phyloP scores from a whole-genome alignment of 2,113 vertebrate genomes.

The Nematolebias whitei region DNA sequence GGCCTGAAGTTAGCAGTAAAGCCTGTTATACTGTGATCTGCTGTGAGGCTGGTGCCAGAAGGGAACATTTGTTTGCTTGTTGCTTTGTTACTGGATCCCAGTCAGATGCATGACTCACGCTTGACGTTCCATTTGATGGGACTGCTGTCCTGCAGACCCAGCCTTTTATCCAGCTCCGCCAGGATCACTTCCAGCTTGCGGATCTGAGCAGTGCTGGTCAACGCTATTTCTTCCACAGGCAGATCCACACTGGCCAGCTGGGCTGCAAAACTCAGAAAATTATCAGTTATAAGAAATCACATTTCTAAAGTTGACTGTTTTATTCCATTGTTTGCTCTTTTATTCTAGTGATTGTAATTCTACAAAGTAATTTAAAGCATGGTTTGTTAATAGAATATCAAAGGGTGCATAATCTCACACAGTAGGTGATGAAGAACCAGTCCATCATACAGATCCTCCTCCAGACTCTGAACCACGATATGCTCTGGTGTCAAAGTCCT shows the following conservation, averaged over 20 bases:
- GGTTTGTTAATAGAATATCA: conserved; percentile 20
- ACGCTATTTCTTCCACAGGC: conserved; percentile 84
- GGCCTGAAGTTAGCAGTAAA: conserved; percentile 35
- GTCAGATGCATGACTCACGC: conserved; percentile 77
- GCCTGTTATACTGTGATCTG: conserved; percentile 23
- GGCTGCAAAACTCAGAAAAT: conserved; percentile 68
- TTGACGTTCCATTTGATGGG: conserved; percentile 84
- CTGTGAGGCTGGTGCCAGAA: conserved; percentile 23
- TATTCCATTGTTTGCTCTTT: background rate
- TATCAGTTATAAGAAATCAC: background rate
- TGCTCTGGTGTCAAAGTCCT: conserved; percentile 84
- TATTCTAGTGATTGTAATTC: conserved; percentile 8
- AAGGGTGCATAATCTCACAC: conserved; percentile 77
- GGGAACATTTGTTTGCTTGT: conserved; percentile 56
- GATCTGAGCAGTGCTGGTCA: conserved; percentile 82
- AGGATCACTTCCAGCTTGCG: conserved; percentile 85
- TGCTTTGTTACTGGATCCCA: conserved; percentile 40
- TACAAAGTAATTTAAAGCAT: background rate
- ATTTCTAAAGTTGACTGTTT: background rate
- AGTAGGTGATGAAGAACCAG: conserved; percentile 93
- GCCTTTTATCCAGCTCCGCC: conserved; percentile 75
- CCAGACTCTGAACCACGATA: conserved; percentile 88
- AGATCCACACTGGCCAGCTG: conserved; percentile 78
- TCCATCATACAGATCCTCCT: conserved; percentile 93
- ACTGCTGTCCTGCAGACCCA: conserved; percentile 74